Evolutionary conservation across 2,797 vertebrate species (phyloP).

Genomic region (Coregonus sp.): DNA sequence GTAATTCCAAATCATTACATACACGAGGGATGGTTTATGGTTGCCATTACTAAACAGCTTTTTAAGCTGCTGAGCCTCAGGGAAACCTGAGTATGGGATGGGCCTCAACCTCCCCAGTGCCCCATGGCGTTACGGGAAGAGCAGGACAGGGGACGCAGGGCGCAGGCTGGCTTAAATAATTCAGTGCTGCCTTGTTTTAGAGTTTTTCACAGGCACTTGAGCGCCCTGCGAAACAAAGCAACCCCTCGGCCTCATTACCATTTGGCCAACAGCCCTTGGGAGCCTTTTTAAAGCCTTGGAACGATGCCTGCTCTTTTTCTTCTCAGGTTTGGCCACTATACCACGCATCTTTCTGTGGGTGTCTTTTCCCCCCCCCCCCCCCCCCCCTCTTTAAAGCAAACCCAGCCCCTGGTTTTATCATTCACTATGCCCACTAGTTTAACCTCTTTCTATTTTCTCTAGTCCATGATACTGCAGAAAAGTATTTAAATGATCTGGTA

Average conservation of each 20-base stretch:
- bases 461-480: conserved; percentile 18
- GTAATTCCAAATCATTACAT: neutral
- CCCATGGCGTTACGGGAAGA: conserved; percentile 27
- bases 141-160: conserved; percentile 51
- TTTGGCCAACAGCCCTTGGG: conserved; percentile 73
- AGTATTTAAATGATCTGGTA: neutral
- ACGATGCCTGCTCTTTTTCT: conserved; percentile 60
- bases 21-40: too few species aligned
- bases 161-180: conserved; percentile 75
- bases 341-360: conserved; percentile 44
- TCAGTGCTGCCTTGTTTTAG: conserved; percentile 73
- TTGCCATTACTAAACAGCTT: neutral
- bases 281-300: conserved; percentile 75
- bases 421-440: conserved; percentile 39
- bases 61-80: conserved; percentile 24
- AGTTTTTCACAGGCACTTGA: conserved; percentile 77
- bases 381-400: conserved; percentile 54
- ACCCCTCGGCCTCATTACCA: conserved; percentile 77
- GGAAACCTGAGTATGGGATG: neutral
- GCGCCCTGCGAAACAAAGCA: conserved; percentile 75
- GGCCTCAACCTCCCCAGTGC: conserved; percentile 23
- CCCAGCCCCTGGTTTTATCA: conserved; percentile 50
- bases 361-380: conserved; percentile 51
- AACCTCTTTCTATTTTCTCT: conserved; percentile 37
- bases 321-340: conserved; percentile 67